A percentile compares a stretch with the other conserved stretches of the same genome.
Conservation (phyloP, 2,797 vertebrate species). For the Sparus aurata region DNA sequence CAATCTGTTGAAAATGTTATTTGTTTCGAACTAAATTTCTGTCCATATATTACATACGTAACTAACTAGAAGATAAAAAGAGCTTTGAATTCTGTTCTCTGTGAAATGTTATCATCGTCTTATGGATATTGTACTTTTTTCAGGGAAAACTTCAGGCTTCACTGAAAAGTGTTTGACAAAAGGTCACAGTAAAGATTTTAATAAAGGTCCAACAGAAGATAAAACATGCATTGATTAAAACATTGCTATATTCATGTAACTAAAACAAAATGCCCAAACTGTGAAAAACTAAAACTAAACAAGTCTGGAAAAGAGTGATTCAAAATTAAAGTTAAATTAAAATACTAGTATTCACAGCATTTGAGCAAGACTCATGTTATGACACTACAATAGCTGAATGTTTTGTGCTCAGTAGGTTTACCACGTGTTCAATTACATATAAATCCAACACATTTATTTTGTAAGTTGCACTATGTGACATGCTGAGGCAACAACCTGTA, state of each 20-base stretch:
- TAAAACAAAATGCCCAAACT: not conserved
- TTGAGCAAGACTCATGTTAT: not conserved
- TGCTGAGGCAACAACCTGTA: not conserved
- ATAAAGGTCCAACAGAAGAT: not conserved
- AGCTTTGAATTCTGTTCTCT: not conserved
- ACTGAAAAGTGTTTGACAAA: constrained; percentile 6
- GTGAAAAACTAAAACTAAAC: not conserved
- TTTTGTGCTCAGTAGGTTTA: constrained; percentile 18
- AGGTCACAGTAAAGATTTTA: constrained; percentile 21
- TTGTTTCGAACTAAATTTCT: too few species aligned
- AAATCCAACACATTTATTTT: not conserved
- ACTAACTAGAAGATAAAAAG: not conserved
- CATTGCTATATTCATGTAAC: not conserved
- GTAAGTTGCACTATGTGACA: not conserved
- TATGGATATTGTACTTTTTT: not conserved
- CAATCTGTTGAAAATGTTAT: too few species aligned
- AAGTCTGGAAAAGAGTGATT: not conserved
- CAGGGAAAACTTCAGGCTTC: not conserved
- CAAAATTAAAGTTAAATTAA: not conserved
- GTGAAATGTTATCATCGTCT: too few species aligned
- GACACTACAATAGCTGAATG: not conserved
- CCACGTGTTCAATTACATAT: not conserved
- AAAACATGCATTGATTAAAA: not conserved
- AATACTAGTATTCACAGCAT: not conserved
- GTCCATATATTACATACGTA: not conserved